phyloP scores from a whole-genome alignment of 2,797 vertebrate species.

The Microctenopoma lineatum region DNA sequence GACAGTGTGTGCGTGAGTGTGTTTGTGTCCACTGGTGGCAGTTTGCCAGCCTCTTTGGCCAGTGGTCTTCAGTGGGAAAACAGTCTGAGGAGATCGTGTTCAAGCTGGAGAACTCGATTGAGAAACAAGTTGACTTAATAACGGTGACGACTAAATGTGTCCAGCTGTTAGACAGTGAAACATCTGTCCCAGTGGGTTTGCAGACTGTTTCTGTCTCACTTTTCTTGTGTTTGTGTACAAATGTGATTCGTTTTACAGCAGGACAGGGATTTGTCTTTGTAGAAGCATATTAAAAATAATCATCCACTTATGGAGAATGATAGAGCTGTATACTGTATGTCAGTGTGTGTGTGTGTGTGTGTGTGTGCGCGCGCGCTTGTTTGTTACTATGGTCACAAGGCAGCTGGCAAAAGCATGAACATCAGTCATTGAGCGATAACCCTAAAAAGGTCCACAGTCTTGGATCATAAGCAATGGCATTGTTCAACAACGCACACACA shows the following conservation, averaged over 20 bases:
- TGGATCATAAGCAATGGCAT: slow-evolving; percentile 61
- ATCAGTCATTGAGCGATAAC: slow-evolving; percentile 66
- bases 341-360: slow-evolving; percentile 5
- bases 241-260: slow-evolving; percentile 4
- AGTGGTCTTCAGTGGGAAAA: slow-evolving; percentile 34
- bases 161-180: slow-evolving; percentile 45
- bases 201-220: slow-evolving; percentile 6
- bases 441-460: slow-evolving; percentile 46
- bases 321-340: neutral
- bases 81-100: slow-evolving; percentile 37
- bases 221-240: slow-evolving; percentile 7
- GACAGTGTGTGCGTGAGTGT: slow-evolving; percentile 19
- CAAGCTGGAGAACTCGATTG: slow-evolving; percentile 20
- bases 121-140: slow-evolving; percentile 33
- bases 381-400: slow-evolving; percentile 57
- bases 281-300: slow-evolving; percentile 6
- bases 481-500: slow-evolving; percentile 60
- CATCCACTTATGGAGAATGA: neutral
- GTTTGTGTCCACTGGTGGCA: slow-evolving; percentile 29
- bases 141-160: slow-evolving; percentile 14
- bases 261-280: neutral
- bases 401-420: slow-evolving; percentile 56
- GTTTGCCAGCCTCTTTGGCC: slow-evolving; percentile 38
- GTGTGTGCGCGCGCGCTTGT: slow-evolving; percentile 5
- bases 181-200: slow-evolving; percentile 36